Base-by-base conservation (phyloP, 2,888 invertebrate species). In the Pachliopta kotzebuea region DNA sequence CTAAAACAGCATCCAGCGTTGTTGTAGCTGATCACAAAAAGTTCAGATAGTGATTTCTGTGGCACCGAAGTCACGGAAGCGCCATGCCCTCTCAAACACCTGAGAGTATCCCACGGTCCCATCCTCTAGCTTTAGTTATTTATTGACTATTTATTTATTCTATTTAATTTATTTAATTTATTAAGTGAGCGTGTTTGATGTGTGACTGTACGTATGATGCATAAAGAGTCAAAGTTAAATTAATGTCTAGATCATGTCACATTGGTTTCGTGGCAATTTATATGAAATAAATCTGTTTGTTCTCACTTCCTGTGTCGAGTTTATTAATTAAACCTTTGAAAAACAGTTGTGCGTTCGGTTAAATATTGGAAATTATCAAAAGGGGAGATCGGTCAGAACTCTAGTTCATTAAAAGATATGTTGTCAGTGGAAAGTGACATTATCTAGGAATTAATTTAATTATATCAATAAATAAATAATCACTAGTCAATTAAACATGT, bases 201-300 rank as follows among this genome's bases (percentile, higher is more conserved):
- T 86, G 86, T 90, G 91, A 86, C 88, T 84, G 89, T 86, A 84
- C 84, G 90, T 84, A 87, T 90, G 88, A 81, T 87, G 83, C 78
- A 80, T 81, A 85, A 81, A 84, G 83, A 86, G 84, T 85, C 79
- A 81, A 88, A 88, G 81, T 89, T 91, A 88, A 92, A 92, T 92
- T 92, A 91, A 92, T 91, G 88, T 92, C 92, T 92, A 92, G 92
- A 92, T 91, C 85, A 89, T 92, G 92, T 92, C 92, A 92, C 92
- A 92, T 79, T 83, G 86, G 83, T 88, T 85, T 87, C 87, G 92
- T 92, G 92, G 92, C 92, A 92, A 86, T 84, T 88, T 90, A 86
- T 89, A 86, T 85, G 84, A 90, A 91, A 91, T 91, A 91, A 91
- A 91, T 88, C 90, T 91, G 88, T 91, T 90, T 89, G 90, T 88